phyloP scores from a whole-genome alignment of 1,140 invertebrate species.

The Psix sp. region DNA sequence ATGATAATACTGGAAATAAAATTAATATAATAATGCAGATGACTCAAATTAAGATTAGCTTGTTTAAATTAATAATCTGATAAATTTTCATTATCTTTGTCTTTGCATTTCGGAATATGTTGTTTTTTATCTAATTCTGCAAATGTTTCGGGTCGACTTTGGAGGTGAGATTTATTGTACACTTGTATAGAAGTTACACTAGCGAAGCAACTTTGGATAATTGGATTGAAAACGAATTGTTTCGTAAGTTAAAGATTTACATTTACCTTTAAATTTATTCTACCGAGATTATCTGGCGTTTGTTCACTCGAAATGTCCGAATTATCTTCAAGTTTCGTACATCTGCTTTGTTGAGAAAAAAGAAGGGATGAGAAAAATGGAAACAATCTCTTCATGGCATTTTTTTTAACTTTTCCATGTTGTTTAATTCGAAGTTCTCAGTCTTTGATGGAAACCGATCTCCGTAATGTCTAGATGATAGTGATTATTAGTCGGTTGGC shows the following conservation, averaged over 20 bases:
- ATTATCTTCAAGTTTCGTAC: constrained; percentile 7
- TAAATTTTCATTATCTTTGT: too few relatives aligned
- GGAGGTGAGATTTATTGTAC: constrained; percentile 20
- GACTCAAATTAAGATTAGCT: too few relatives aligned
- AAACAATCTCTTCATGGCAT: background rate
- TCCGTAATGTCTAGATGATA: constrained; percentile 15
- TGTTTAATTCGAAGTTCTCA: constrained; percentile 17
- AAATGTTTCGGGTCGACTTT: constrained; percentile 21
- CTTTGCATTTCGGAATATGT: background rate
- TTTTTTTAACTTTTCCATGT: constrained; percentile 13
- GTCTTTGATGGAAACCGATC: constrained; percentile 25
- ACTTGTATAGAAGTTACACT: constrained; percentile 24
- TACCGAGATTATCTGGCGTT: constrained; percentile 27
- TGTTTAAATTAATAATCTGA: too few relatives aligned
- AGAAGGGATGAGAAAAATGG: background rate
- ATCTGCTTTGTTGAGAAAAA: constrained; percentile 1
- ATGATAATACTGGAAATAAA: too few relatives aligned
- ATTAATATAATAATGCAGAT: too few relatives aligned
- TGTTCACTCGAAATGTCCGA: constrained; percentile 6
- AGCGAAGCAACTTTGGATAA: constrained; percentile 28
- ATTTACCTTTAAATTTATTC: constrained; percentile 15
- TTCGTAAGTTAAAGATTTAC: constrained; percentile 21
- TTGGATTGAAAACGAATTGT: constrained; percentile 29
- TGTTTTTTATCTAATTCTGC: constrained; percentile 14
- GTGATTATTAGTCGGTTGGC: constrained; percentile 29